These are phyloP conservation scores for Zoanthus sociatus DNA, from an alignment of 92 coral and sea anemone genomes.

Conservation along the genomic window DNA sequence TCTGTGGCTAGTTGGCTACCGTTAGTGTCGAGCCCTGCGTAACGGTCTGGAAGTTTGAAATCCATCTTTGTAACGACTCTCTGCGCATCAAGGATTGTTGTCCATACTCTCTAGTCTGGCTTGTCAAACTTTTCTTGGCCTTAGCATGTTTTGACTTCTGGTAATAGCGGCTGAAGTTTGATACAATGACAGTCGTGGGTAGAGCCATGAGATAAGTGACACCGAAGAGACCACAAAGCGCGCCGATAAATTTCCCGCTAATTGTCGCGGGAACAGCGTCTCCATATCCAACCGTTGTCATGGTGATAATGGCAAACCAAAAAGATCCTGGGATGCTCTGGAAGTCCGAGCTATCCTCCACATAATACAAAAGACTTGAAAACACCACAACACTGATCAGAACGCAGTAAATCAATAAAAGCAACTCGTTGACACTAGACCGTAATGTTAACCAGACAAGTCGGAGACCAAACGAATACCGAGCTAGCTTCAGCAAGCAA, in stretches of 20 bases:
- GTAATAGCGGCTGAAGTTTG: conserved; percentile 65
- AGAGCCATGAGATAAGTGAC: conserved; percentile 65
- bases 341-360: conserved; percentile 49
- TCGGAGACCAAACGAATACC: conserved; percentile 65
- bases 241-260: conserved; percentile 64
- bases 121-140: not conserved
- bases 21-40: not conserved
- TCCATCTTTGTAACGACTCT: conserved; percentile 43
- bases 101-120: not conserved
- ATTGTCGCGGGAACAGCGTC: conserved; percentile 62
- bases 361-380: conserved; percentile 59
- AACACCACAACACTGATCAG: conserved; percentile 57
- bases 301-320: conserved; percentile 69
- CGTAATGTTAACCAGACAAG: conserved; percentile 53
- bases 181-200: conserved; percentile 67
- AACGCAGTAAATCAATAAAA: conserved; percentile 53
- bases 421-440: conserved; percentile 51
- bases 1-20: too few species aligned
- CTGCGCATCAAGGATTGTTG: conserved; percentile 40
- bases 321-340: conserved; percentile 67
- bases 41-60: conserved; percentile 39
- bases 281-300: conserved; percentile 78
- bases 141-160: conserved; percentile 33
- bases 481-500: conserved; percentile 64
- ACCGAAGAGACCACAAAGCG: conserved; percentile 68